Conservation (phyloP, 2,888 invertebrate genomes). For the Ophion ventricosus region DNA sequence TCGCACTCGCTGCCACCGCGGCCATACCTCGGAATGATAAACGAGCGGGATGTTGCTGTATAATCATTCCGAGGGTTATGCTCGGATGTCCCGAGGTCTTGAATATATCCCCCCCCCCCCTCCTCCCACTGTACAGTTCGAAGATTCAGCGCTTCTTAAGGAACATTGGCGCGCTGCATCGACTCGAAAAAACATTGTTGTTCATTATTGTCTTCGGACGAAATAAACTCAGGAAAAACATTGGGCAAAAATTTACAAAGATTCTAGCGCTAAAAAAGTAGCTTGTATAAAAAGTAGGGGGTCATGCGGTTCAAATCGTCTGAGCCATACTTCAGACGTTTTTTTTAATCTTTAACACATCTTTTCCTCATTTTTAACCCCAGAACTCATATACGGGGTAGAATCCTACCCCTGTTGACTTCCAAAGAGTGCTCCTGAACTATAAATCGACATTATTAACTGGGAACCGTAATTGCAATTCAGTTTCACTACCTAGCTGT, state of each 20-base stretch:
- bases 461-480: too few species aligned
- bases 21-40: conserved; percentile 77
- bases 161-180: neutral
- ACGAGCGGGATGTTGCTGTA: conserved; percentile 80
- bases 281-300: too few species aligned
- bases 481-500: too few species aligned
- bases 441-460: too few species aligned
- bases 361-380: too few species aligned
- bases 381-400: too few species aligned
- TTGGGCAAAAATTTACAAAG: neutral
- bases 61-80: conserved; percentile 76
- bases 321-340: too few species aligned
- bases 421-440: too few species aligned
- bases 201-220: neutral
- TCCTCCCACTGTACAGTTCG: conserved; percentile 22
- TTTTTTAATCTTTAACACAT: too few species aligned
- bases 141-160: conserved; percentile 24
- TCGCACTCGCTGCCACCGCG: conserved; percentile 76
- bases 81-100: conserved; percentile 53
- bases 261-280: neutral
- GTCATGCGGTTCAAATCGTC: too few species aligned
- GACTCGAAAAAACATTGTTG: neutral
- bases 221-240: neutral
- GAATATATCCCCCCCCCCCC: too few species aligned
- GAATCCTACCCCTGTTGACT: too few species aligned